A percentile compares a stretch with the other conserved stretches of the same genome.
phyloP scores from a whole-genome alignment of 2,888 invertebrate genomes.

The Mesoligia furuncula region DNA sequence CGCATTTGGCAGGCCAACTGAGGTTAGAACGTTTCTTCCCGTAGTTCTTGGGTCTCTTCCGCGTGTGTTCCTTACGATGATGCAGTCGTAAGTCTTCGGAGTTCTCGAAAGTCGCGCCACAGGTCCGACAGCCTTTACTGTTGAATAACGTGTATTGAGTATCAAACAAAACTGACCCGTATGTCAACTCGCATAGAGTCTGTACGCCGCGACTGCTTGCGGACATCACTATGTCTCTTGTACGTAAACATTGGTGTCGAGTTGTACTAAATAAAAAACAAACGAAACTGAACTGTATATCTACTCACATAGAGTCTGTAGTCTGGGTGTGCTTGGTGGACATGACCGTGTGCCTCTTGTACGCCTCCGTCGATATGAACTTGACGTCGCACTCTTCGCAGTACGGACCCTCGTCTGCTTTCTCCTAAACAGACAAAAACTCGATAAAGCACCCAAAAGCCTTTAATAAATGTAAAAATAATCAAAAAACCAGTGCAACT shows the following conservation, averaged over 20 bases:
- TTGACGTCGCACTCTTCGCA: constrained; percentile 84
- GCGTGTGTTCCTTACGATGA: constrained; percentile 80
- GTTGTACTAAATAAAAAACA: neutral
- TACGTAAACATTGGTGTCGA: neutral
- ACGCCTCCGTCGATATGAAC: constrained; percentile 82
- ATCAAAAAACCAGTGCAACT: neutral
- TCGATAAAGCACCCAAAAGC: neutral
- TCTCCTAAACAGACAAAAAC: constrained; percentile 53
- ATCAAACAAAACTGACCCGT: constrained; percentile 18
- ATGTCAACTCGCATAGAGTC: neutral
- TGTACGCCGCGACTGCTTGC: neutral
- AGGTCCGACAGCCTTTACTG: constrained; percentile 83
- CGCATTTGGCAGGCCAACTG: constrained; percentile 80
- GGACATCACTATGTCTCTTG: neutral
- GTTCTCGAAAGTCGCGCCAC: constrained; percentile 80
- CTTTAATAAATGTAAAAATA: neutral
- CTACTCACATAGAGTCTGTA: constrained; percentile 58
- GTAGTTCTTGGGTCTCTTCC: constrained; percentile 82
- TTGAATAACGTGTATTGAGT: constrained; percentile 49
- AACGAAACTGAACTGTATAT: constrained; percentile 11
- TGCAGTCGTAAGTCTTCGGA: constrained; percentile 81
- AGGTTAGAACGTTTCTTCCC: constrained; percentile 77
- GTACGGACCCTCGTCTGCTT: constrained; percentile 74
- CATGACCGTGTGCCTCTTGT: constrained; percentile 85
- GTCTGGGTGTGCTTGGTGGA: constrained; percentile 77